Base-by-base conservation (phyloP, 2,888 invertebrate genomes). In the Aplocera efformata region DNA sequence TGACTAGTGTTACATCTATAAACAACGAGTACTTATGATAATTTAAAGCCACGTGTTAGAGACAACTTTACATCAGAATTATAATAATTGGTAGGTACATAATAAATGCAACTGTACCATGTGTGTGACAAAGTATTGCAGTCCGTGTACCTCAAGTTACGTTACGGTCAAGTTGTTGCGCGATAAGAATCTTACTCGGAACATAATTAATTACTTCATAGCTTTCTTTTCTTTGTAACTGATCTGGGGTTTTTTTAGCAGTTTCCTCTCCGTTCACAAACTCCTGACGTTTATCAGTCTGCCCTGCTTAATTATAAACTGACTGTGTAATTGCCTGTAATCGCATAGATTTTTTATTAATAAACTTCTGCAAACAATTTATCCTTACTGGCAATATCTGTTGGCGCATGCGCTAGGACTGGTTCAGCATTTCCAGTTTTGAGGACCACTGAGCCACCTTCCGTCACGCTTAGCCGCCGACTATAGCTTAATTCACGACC, bases 401-500 rank as follows among this genome's bases (percentile, higher is more conserved):
- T 81, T 0, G 88, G 88, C 1, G 86, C 88, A 46, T 88, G 88
- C 0, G 82, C 82, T 1, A 86, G 70, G 1, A 82, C 72, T 0
- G 88, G 85, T 48, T 86, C 86, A 1, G 71, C 80, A 0, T 79
- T 71, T 1, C 88, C 88, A 1, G 79, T 76, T 62, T 88, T 88
- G 46, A 86, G 60, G 8, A 86, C 75, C 24, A 88, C 88, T 24
- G 73, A 85, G 1, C 88, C 88, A n/a, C 73, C 75, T 45, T 86
- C 86, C 1, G 88, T 85, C 67, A 86, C 76, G 53, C 85, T 86
- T 26, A 88, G 60, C 1, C 86, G 73, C 7, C 88, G 78, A 41
- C 88, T 86, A 70, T 86, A 86, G 64, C 85, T 86, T 21, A 88
- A 58, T 45, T 86, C 90, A 24, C 90, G 90, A 51, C 93, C 92